Base-by-base conservation (phyloP, 2,113 vertebrate genomes). In the Tachycineta bicolor region DNA sequence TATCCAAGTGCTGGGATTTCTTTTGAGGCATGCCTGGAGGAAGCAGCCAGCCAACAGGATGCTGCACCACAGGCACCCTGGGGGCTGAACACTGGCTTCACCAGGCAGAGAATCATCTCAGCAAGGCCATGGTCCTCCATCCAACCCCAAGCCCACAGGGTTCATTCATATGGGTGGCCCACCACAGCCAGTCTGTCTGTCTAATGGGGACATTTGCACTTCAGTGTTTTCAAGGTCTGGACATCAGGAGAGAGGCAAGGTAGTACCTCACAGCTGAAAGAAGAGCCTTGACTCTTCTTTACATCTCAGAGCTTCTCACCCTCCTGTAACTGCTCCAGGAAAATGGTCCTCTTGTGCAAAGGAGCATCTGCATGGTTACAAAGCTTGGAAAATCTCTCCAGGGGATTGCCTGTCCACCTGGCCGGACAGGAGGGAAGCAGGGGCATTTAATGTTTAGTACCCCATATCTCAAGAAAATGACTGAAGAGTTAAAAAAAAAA, bases 401-500 rank as follows among this genome's bases (percentile, higher is more conserved):
- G 34, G 17, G 33, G 26, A 68, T 68, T 63, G 19, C 17, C 70
- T 55, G 19, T n/a, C 29, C 34, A 34, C 22, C 13, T 44, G 20
- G 24, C n/a, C 58, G n/a, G 31, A 76, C 12, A 74, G 33, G 23
- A 78, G 18, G 33, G 28, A 82, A 87, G 56, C 26, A 63, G 26
- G 9, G 26, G 22, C 37, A 37, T 10, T 18, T 49, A 68, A 47
- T 23, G 39, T 44, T 50, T 33, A 69, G 23, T 17, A 63, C 14
- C n/a, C 58, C n/a, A n/a, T 60, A 81, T 7, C 23, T 77, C 77
- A 46, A 89, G 31, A 49, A 91, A 83, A 65, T 23, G 4, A 65
- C 29, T 37, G 15, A 83, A 76, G 78, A 76, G 71, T 86, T 88
- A 92, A 82, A 82, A 91, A 78, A 91, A 23, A 78, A 91, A 25